phyloP scores from a whole-genome alignment of 2,888 invertebrate genomes.

The Ormia ochracea region DNA sequence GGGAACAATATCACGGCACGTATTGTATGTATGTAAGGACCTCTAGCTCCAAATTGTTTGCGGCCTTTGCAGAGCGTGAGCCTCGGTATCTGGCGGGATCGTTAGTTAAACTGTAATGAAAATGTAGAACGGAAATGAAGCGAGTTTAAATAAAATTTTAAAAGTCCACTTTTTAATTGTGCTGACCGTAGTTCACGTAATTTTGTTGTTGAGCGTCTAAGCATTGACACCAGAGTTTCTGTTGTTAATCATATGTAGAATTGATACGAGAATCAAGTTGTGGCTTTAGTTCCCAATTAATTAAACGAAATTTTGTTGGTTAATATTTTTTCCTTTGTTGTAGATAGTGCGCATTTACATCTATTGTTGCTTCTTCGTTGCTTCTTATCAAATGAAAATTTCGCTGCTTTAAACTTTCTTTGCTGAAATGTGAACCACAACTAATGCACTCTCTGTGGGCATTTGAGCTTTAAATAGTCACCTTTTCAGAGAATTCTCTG shows the following conservation, averaged over 20 bases:
- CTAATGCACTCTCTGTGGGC: constrained; percentile 67
- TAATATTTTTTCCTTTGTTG: constrained; percentile 18
- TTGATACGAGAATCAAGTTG: constrained; percentile 20
- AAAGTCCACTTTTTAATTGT: background rate
- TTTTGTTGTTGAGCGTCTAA: constrained; percentile 70
- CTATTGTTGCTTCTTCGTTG: background rate
- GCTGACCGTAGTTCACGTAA: constrained; percentile 67
- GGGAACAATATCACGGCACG: constrained; percentile 73
- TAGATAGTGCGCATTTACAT: background rate
- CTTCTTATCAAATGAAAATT: background rate
- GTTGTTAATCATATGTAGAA: constrained; percentile 48
- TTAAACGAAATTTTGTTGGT: constrained; percentile 15
- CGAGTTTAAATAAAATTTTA: background rate
- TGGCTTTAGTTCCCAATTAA: constrained; percentile 5
- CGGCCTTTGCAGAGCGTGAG: constrained; percentile 76
- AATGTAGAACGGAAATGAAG: too few relatives aligned
- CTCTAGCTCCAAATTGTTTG: constrained; percentile 75
- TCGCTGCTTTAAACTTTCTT: constrained; percentile 65
- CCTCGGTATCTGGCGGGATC: constrained; percentile 74
- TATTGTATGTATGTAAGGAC: constrained; percentile 75
- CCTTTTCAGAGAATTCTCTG: background rate
- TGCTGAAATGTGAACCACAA: constrained; percentile 64
- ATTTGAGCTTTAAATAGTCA: constrained; percentile 70
- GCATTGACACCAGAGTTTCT: constrained; percentile 75
- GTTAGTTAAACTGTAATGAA: constrained; percentile 71